A percentile compares a stretch with the other conserved stretches of the same genome.
Evolutionary conservation across 2,888 invertebrate species (phyloP).

Genomic region (Rapana venosa): DNA sequence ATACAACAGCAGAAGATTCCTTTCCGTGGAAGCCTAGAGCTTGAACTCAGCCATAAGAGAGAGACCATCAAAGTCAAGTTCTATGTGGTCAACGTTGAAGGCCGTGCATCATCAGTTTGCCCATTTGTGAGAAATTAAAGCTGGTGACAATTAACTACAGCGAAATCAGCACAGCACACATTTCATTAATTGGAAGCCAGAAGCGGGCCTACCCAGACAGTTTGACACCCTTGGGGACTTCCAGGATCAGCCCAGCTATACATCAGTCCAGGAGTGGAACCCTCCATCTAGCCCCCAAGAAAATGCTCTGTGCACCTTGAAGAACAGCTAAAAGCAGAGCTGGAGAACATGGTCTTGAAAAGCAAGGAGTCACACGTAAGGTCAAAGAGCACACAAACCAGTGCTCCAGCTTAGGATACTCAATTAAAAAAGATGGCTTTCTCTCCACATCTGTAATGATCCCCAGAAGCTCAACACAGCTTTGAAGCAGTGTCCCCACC

Average conservation of each 20-base stretch:
- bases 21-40: slow-evolving; percentile 14
- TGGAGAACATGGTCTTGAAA: slow-evolving; percentile 48
- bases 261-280: slow-evolving; percentile 5
- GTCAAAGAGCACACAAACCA: slow-evolving; percentile 47
- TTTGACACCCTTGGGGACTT: slow-evolving; percentile 16
- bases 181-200: neutral
- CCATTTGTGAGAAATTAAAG: slow-evolving; percentile 31
- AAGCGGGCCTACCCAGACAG: neutral
- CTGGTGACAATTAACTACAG: slow-evolving; percentile 44
- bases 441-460: no score
- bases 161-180: neutral
- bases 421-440: no score
- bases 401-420: slow-evolving; percentile 34
- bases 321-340: slow-evolving; percentile 38
- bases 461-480: no score
- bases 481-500: no score
- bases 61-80: slow-evolving; percentile 29
- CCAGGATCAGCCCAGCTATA: slow-evolving; percentile 20
- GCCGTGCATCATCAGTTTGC: slow-evolving; percentile 48
- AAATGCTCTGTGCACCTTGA: slow-evolving; percentile 34
- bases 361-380: slow-evolving; percentile 41
- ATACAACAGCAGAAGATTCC: slow-evolving; percentile 40
- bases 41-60: neutral
- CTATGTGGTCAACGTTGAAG: slow-evolving; percentile 47
- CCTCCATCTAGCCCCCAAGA: slow-evolving; percentile 47